Base-by-base conservation (phyloP, 1,140 invertebrate species). In the honey bee (Apis mellifera) region DNA sequence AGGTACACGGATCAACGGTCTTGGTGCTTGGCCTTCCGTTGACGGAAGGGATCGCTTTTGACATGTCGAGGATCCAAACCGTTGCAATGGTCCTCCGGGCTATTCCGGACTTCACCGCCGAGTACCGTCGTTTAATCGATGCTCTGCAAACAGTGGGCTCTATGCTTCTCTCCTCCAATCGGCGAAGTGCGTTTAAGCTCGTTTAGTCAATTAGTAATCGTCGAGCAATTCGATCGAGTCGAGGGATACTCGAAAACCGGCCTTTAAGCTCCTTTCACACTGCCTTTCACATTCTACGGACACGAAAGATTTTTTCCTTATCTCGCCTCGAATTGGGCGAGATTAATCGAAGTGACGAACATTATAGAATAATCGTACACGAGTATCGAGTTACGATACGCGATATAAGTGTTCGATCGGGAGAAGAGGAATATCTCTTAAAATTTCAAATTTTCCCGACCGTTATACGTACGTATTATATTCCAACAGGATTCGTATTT, bases 101-200 rank as follows among this genome's bases (percentile, higher is more conserved):
- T 87, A 86, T 77, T 82, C 87, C 84, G 84, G 88, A 89, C 86
- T 87, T 90, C 83, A 87, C 87, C 87, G 79, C 71, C 69, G 85
- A 88, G 86, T 77, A 88, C 74, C 86, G 78, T 75, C 86, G 89
- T 89, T 42, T 92, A 92, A 92, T 93, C 90, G 89, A 93, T 93
- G 91, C 83, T 92, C 89, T 83, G 89, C 91, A 90, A 92, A 92
- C 91, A 93, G 89, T 87, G 80, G 32, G 70, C 71, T 74, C 82
- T 69, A 72, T 84, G 78, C 85, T 83, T 62, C 59, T 78, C 79
- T 86, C 76, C 88, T 88, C 79, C 74, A 70, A 66, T 65, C 55
- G 69, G 69, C 87, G 73, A 88, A 92, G 91, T 92, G 91, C 90
- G 87, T 92, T 93, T 83, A 87, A 93, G 91, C 92, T 93, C 88